phyloP scores from a whole-genome alignment of 2,113 vertebrate species.

The Nyctibius bracteatus region DNA sequence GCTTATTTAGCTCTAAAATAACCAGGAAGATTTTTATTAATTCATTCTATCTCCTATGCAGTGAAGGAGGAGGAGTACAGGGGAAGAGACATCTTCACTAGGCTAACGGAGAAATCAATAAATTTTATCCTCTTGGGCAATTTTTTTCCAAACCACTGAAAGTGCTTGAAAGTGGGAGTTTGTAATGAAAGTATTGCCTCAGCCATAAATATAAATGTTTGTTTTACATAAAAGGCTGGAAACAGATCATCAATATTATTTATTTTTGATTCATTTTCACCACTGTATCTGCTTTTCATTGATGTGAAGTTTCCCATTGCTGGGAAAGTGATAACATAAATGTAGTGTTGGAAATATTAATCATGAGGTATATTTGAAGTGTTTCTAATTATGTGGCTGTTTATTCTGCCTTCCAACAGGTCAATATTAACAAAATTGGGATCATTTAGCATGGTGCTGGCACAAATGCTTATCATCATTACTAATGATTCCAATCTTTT shows the following conservation, averaged over 20 bases:
- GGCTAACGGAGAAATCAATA: background rate
- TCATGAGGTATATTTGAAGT: background rate
- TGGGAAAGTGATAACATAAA: background rate
- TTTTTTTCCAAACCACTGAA: background rate
- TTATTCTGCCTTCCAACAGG: background rate
- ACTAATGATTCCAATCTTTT: background rate
- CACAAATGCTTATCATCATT: background rate
- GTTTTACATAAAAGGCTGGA: background rate
- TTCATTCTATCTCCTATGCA: background rate
- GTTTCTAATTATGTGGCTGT: background rate
- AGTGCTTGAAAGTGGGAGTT: background rate
- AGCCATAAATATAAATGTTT: background rate
- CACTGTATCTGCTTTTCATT: background rate
- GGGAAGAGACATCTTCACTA: background rate
- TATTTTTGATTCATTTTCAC: background rate
- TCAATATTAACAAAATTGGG: background rate
- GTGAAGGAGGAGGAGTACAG: background rate
- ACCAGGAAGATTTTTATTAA: slow-evolving; percentile 16
- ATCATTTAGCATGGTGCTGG: background rate
- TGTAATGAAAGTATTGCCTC: background rate
- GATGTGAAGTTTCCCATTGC: background rate
- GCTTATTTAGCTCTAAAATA: slow-evolving; percentile 15
- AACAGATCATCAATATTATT: background rate
- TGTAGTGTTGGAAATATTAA: background rate
- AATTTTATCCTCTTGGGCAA: background rate